Percentiles rank a stretch among this genome's conserved stretches.
Evolutionary conservation across 2,888 invertebrate species (phyloP).

Genomic region (Phytoseiulus persimilis): DNA sequence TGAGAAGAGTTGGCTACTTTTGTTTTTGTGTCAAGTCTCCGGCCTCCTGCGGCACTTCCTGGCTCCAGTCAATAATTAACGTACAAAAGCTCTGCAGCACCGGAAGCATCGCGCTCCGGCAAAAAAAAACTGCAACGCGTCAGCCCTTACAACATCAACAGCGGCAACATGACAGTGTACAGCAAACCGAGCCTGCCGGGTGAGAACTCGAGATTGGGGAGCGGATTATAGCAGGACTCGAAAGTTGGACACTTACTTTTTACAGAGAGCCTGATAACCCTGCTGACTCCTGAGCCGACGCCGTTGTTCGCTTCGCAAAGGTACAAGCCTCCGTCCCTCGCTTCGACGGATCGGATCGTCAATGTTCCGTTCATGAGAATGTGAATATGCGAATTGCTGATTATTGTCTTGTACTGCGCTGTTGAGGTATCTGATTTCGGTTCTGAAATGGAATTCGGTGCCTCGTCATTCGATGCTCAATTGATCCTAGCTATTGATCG

Average conservation of each 20-base stretch:
- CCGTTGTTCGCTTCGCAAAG: slow-evolving; percentile 47
- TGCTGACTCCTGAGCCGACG: slow-evolving; percentile 45
- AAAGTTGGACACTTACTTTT: slow-evolving; percentile 47
- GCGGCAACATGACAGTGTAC: not conserved
- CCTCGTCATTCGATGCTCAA: too few species aligned
- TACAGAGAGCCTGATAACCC: slow-evolving; percentile 45
- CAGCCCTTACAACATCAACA: not conserved
- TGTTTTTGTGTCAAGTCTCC: slow-evolving; percentile 5
- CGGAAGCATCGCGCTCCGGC: not conserved
- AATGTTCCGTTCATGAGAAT: slow-evolving; percentile 82
- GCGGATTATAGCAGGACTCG: not conserved
- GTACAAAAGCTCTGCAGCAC: not conserved
- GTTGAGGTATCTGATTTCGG: slow-evolving; percentile 42
- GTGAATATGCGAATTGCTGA: slow-evolving; percentile 59
- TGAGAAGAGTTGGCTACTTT: not conserved
- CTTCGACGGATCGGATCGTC: slow-evolving; percentile 77
- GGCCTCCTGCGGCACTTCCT: not conserved
- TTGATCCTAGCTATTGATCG: too few species aligned
- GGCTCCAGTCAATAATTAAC: not conserved
- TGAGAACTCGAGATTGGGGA: not conserved
- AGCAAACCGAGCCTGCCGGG: not conserved
- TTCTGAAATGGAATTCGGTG: not conserved
- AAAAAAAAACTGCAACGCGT: not conserved
- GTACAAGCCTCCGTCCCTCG: slow-evolving; percentile 87
- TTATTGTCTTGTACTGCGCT: slow-evolving; percentile 45